phyloP scores from a whole-genome alignment of 1,140 invertebrate genomes.

The Lanistes nyassanus region DNA sequence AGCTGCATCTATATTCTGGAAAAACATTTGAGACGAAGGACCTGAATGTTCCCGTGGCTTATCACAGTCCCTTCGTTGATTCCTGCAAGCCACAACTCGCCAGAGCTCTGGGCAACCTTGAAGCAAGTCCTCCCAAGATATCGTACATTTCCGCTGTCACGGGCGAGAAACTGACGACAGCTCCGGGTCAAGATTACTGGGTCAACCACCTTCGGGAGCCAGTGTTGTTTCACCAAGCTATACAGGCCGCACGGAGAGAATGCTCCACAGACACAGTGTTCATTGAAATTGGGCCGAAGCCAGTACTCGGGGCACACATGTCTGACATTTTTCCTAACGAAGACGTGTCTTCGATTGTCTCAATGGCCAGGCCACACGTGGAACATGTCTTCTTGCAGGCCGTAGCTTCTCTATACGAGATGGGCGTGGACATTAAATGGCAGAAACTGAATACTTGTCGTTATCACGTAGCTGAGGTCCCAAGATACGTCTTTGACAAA shows the following conservation, averaged over 20 bases:
- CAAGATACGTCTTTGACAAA: constrained; percentile 32
- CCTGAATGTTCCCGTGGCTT: constrained; percentile 39
- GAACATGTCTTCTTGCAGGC: constrained; percentile 20
- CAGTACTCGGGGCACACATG: constrained; percentile 39
- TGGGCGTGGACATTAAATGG: constrained; percentile 35
- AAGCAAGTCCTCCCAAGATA: constrained; percentile 15
- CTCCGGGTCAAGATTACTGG: constrained; percentile 35
- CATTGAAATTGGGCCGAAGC: constrained; percentile 49
- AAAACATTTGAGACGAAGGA: constrained; percentile 6
- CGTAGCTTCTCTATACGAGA: constrained; percentile 22
- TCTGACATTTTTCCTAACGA: constrained; percentile 32
- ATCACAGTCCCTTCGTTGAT: constrained; percentile 39
- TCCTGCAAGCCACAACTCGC: constrained; percentile 10
- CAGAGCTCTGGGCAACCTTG: constrained; percentile 17
- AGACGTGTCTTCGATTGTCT: constrained; percentile 29
- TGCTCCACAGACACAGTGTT: constrained; percentile 33
- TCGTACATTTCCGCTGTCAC: constrained; percentile 43
- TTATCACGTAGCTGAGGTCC: constrained; percentile 12
- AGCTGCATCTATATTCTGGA: neutral
- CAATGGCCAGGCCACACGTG: constrained; percentile 40
- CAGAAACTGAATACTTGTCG: constrained; percentile 16
- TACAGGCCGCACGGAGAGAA: constrained; percentile 19
- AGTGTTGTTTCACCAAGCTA: constrained; percentile 34
- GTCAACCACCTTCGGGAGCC: constrained; percentile 38
- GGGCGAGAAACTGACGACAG: constrained; percentile 19